Base-by-base conservation (phyloP, 64 coral and sea anemone species). In the Montipora cactus region DNA sequence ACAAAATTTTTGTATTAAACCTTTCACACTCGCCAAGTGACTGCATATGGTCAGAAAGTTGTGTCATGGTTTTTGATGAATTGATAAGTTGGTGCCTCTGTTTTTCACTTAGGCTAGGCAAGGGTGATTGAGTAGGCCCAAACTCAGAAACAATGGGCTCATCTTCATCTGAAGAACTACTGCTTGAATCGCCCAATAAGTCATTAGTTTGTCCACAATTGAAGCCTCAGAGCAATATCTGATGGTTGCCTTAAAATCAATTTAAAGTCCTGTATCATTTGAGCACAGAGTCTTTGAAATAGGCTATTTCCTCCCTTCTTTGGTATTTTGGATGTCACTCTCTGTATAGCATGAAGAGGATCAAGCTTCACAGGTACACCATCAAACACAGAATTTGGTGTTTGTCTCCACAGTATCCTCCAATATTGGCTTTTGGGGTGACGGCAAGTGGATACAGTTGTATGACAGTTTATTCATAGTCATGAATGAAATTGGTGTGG, bases 331-430 rank as follows among this genome's bases (percentile, higher is more conserved):
- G 14, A 25, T 21, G 69, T 53, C 19, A 93, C 3, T 72, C 89
- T 22, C 47, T 93, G 91, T 18, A 87, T 77, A 2, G 15, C 91
- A 93, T 93, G 91, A 79, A 93, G 87, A 44, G 73, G 69, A 46
- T 93, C 81, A 8, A 93, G 71, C 51, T 79, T 62, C 50, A 87
- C 48, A 12, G 51, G 21, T 23, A 49, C 13, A 6, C 19, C 74
- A 48, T 78, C 50, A 77, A 93, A 93, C 11, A 93, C 66, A 11
- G 71, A 85, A n/a, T 64, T 64, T 8, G 87, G 49, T 67, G 87
- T 93, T 8, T 44, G 7, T 52, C 81, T 61, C 91, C 81, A 77
- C n/a, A 87, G 86, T 88, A 14, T 69, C 86, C 5, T 10, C 69
- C 1, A 75, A 88, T 55, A 75, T 88, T 75, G 86, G 68, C 7